Evolutionary conservation across 2,888 invertebrate species (phyloP).

Genomic region (Polydrusus cervinus): DNA sequence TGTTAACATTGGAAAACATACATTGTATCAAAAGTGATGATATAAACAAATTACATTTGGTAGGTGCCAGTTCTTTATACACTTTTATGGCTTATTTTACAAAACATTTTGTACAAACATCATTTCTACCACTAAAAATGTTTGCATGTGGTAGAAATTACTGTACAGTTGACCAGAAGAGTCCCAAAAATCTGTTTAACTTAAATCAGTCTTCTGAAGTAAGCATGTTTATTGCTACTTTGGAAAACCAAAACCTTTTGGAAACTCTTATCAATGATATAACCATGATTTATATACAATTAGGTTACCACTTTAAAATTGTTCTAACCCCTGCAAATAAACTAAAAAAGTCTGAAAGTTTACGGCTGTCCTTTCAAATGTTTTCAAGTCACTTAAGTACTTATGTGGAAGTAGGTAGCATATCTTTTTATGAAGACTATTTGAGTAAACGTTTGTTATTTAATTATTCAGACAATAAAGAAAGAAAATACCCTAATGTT

Average conservation of each 20-base stretch:
- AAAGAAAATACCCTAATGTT: constrained; percentile 78
- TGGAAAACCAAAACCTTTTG: constrained; percentile 71
- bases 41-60: constrained; percentile 80
- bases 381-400: constrained; percentile 78
- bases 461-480: constrained; percentile 75
- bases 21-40: constrained; percentile 72
- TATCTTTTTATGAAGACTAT: constrained; percentile 82
- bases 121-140: constrained; percentile 80
- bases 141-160: constrained; percentile 84
- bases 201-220: constrained; percentile 81
- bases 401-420: constrained; percentile 83
- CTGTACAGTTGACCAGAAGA: constrained; percentile 69
- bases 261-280: constrained; percentile 74
- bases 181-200: constrained; percentile 75
- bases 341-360: constrained; percentile 78
- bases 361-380: constrained; percentile 82
- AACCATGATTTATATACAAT: constrained; percentile 76
- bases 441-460: constrained; percentile 86
- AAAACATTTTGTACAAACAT: constrained; percentile 77
- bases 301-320: constrained; percentile 81
- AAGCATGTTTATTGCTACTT: constrained; percentile 78
- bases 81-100: constrained; percentile 84
- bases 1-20: constrained; percentile 77
- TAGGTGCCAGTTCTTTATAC: constrained; percentile 83
- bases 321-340: constrained; percentile 77